These are phyloP conservation scores for Athalia cordata DNA, from an alignment of 2,888 invertebrate genomes.

Conservation along the genomic window DNA sequence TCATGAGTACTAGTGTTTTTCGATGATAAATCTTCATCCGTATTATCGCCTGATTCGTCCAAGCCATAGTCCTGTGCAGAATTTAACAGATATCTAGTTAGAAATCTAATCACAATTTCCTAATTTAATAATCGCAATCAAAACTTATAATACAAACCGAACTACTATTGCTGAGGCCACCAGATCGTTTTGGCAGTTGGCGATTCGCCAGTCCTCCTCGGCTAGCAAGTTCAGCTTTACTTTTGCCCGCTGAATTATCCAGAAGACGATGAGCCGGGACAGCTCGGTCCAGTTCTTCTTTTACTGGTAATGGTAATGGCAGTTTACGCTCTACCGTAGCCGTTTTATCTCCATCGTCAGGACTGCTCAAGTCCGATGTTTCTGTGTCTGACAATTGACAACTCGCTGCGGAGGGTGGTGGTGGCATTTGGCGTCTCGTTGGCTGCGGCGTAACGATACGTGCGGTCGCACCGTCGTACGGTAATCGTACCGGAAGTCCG, in stretches of 20 bases:
- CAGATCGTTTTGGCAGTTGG: slow-evolving; percentile 77
- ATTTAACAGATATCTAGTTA: background rate
- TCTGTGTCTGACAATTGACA: slow-evolving; percentile 85
- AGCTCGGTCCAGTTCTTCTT: slow-evolving; percentile 87
- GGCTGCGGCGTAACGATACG: slow-evolving; percentile 86
- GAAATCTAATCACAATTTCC: background rate
- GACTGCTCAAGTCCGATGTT: slow-evolving; percentile 86
- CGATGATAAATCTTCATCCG: slow-evolving; percentile 76
- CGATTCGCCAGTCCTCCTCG: slow-evolving; percentile 85
- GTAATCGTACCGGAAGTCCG: slow-evolving; percentile 88
- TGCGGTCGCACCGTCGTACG: slow-evolving; percentile 85
- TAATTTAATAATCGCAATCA: background rate
- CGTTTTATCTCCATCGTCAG: slow-evolving; percentile 85
- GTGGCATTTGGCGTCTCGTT: slow-evolving; percentile 83
- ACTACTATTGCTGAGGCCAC: slow-evolving; percentile 79
- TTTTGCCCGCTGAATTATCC: slow-evolving; percentile 89
- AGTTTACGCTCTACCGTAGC: slow-evolving; percentile 84
- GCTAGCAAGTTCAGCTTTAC: slow-evolving; percentile 90
- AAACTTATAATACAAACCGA: slow-evolving; percentile 73
- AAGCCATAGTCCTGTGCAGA: slow-evolving; percentile 82
- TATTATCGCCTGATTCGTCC: slow-evolving; percentile 83
- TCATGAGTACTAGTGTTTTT: slow-evolving; percentile 65
- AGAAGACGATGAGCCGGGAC: slow-evolving; percentile 91
- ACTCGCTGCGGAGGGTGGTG: slow-evolving; percentile 75
- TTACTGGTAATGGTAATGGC: slow-evolving; percentile 72